Conservation (phyloP, 2,797 vertebrate genomes). For the Epinephelus malabaricus region DNA sequence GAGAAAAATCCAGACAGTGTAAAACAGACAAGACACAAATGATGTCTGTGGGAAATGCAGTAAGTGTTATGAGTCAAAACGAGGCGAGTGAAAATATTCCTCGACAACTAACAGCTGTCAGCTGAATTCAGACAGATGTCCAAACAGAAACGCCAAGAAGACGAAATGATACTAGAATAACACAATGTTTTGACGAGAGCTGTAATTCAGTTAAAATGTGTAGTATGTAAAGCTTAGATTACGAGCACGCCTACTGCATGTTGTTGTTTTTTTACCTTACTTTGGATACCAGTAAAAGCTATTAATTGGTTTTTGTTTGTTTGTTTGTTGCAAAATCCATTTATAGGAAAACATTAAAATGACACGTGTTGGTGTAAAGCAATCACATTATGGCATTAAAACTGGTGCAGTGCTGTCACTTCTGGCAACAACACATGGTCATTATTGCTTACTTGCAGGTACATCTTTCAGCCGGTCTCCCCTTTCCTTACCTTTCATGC, state of each 20-base stretch:
- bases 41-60: slow-evolving; percentile 33
- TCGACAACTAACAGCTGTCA: slow-evolving; percentile 40
- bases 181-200: not conserved
- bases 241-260: not conserved
- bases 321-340: not conserved
- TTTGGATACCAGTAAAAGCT: not conserved
- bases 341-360: slow-evolving; percentile 37
- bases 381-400: slow-evolving; percentile 43
- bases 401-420: slow-evolving; percentile 71
- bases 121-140: slow-evolving; percentile 40
- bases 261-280: not conserved
- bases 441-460: slow-evolving; percentile 64
- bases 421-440: slow-evolving; percentile 62
- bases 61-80: slow-evolving; percentile 19
- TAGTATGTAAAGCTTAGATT: not conserved
- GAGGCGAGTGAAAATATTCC: slow-evolving; percentile 26
- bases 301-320: not conserved
- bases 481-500: slow-evolving; percentile 11
- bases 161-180: not conserved
- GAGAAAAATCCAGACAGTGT: slow-evolving; percentile 38
- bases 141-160: slow-evolving; percentile 10
- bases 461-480: slow-evolving; percentile 20
- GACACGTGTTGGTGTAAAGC: slow-evolving; percentile 37
- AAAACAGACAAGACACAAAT: slow-evolving; percentile 50
- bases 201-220: not conserved